Evolutionary conservation across 2,797 vertebrate species (phyloP).

Genomic region (Apogon hyalosoma): DNA sequence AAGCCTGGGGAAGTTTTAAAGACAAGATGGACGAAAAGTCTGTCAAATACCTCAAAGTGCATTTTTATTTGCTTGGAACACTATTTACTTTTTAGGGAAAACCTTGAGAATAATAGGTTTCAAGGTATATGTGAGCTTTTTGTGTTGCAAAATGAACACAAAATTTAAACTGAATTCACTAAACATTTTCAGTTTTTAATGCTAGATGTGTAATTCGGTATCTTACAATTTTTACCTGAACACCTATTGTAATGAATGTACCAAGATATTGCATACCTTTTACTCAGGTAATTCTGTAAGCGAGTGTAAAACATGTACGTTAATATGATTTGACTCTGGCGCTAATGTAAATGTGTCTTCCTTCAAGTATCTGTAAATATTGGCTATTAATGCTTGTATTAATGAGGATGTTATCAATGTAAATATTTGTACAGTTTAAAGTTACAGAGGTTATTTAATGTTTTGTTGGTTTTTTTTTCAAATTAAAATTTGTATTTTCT

Average conservation of each 20-base stretch:
- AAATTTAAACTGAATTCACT: too few species aligned
- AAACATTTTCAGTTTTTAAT: constrained; percentile 10
- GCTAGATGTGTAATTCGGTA: background rate
- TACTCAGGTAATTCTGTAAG: constrained; percentile 48
- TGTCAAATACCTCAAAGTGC: background rate
- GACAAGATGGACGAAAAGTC: background rate
- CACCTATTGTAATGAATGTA: constrained; percentile 15
- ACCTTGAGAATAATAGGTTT: too few species aligned
- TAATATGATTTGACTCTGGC: constrained; percentile 12
- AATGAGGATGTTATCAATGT: constrained; percentile 34
- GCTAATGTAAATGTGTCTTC: constrained; percentile 43
- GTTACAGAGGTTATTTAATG: constrained; percentile 59
- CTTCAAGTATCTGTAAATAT: constrained; percentile 48
- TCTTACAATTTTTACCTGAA: constrained; percentile 11
- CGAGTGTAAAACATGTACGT: constrained; percentile 43
- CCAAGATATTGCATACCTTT: background rate
- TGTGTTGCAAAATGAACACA: too few species aligned
- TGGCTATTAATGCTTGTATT: constrained; percentile 12
- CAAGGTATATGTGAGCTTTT: too few species aligned
- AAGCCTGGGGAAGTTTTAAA: constrained; percentile 18
- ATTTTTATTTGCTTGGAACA: constrained; percentile 15
- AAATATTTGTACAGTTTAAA: constrained; percentile 66
- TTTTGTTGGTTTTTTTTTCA: constrained; percentile 35
- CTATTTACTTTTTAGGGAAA: too few species aligned
- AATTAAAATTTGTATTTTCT: constrained; percentile 65